A percentile compares a stretch with the other conserved stretches of the same genome.
These are phyloP conservation scores for Macrosiphum euphorbiae DNA, from an alignment of 2,888 invertebrate genomes.

Conservation along the genomic window DNA sequence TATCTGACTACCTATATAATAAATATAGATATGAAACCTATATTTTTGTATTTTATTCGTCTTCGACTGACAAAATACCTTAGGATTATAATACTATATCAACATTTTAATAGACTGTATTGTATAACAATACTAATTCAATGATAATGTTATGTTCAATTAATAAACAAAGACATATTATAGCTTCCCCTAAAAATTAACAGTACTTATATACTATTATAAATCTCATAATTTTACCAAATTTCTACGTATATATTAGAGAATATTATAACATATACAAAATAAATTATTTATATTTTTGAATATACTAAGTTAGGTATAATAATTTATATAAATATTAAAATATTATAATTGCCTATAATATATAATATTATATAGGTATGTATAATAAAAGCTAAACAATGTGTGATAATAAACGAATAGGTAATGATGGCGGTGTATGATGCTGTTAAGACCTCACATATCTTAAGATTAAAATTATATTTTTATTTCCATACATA, in stretches of 20 bases:
- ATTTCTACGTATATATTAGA: background rate
- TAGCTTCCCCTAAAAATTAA: background rate
- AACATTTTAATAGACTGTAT: background rate
- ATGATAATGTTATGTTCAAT: background rate
- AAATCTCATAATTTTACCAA: background rate
- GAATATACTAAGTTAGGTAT: no score
- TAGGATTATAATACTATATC: background rate
- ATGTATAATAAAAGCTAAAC: no score
- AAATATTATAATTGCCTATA: no score
- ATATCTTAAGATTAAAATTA: no score
- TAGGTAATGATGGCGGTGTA: no score
- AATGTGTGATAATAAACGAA: no score
- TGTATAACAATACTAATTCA: background rate
- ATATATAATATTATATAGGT: no score
- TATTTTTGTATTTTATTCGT: background rate
- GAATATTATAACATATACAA: no score
- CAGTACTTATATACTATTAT: background rate
- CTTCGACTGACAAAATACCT: background rate
- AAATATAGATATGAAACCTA: background rate
- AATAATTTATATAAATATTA: no score
- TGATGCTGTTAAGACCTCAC: no score
- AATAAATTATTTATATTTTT: no score
- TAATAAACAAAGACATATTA: background rate
- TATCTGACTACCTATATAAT: background rate
- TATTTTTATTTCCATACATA: background rate